phyloP scores from a whole-genome alignment of 2,888 invertebrate genomes.

The Lepidocyrtinus sp. region DNA sequence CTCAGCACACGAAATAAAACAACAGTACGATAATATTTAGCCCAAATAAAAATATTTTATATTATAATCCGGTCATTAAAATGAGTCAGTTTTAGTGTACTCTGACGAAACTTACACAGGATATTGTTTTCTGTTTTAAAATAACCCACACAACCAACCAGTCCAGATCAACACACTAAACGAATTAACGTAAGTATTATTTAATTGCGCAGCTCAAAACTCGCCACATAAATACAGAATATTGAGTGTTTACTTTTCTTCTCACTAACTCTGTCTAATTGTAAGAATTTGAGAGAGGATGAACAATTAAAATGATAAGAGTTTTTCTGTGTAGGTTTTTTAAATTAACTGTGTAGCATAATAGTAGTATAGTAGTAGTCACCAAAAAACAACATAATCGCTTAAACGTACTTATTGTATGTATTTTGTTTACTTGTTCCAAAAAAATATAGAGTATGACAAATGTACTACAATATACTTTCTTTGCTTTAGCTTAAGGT shows the following conservation, averaged over 20 bases:
- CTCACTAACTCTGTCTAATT: not conserved
- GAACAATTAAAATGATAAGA: too few relatives aligned
- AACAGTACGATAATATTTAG: not conserved
- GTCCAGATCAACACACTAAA: too few relatives aligned
- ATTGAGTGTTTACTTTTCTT: not conserved
- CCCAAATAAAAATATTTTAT: slow-evolving; percentile 8
- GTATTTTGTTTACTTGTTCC: not conserved
- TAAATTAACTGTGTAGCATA: too few relatives aligned
- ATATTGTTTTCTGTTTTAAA: not conserved
- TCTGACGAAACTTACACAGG: not conserved
- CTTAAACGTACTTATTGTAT: not conserved
- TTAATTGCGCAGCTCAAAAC: too few relatives aligned
- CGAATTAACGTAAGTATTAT: too few relatives aligned
- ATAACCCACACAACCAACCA: too few relatives aligned
- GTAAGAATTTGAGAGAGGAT: slow-evolving; percentile 3
- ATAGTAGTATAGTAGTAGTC: too few relatives aligned
- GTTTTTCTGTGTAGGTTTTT: too few relatives aligned
- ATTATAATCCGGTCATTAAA: not conserved
- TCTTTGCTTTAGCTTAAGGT: not conserved
- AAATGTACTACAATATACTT: slow-evolving; percentile 1
- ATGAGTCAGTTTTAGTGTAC: not conserved
- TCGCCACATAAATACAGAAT: too few relatives aligned
- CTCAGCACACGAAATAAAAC: not conserved
- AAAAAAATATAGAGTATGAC: slow-evolving; percentile 1
- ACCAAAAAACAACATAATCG: not conserved